phyloP scores from a whole-genome alignment of 2,113 vertebrate genomes.

The Pyrgilauda ruficollis region DNA sequence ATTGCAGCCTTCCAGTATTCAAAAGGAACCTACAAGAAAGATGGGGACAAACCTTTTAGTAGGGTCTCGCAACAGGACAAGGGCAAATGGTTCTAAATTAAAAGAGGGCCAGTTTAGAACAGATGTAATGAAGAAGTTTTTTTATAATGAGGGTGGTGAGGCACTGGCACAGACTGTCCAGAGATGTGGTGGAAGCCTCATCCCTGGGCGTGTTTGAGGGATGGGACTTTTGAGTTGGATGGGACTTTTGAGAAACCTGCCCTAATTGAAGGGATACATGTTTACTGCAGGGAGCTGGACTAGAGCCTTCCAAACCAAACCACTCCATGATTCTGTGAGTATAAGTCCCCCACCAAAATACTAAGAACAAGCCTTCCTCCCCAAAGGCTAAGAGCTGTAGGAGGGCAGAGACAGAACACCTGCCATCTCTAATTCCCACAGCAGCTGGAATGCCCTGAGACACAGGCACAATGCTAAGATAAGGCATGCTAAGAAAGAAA shows the following conservation, averaged over 20 bases:
- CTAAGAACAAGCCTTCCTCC: not conserved
- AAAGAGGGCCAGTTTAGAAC: not conserved
- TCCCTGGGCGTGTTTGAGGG: not conserved
- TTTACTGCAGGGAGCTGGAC: not conserved
- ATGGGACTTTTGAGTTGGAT: not conserved
- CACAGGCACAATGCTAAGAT: not conserved
- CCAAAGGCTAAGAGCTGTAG: not conserved
- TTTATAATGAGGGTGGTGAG: not conserved
- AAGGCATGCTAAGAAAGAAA: not conserved
- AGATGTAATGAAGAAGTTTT: too few relatives aligned
- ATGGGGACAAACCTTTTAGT: not conserved
- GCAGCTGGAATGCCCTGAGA: rapidly evolving
- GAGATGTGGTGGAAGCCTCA: not conserved
- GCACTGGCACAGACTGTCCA: not conserved
- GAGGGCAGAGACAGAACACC: not conserved
- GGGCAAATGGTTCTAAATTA: not conserved
- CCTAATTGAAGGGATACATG: not conserved
- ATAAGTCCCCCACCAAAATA: not conserved
- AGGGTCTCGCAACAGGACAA: not conserved
- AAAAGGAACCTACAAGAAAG: not conserved
- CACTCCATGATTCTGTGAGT: not conserved
- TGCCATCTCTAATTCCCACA: not conserved
- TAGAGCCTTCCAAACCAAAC: not conserved
- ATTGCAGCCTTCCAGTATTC: not conserved
- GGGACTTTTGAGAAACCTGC: not conserved